Base-by-base conservation (phyloP, 2,888 invertebrate species). In the Muschampia plurimacula region DNA sequence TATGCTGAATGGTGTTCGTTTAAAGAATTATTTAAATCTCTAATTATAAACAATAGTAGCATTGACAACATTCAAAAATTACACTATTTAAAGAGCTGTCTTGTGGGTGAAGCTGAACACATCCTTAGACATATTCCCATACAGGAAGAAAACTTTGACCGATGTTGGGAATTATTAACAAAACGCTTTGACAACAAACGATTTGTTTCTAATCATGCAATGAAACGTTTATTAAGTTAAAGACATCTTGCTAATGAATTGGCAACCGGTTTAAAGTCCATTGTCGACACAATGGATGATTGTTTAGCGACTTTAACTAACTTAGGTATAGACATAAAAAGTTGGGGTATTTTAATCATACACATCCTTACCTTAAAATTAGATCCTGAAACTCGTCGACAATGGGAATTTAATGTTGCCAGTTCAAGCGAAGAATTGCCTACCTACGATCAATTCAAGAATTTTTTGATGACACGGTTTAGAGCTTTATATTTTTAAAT, bases 1-100 rank as follows among this genome's bases (percentile, higher is more conserved):
- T 75, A 75, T 59, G 57, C 74, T 2, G 77, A 75, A 46, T 77
- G 74, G 77, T 28, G n/a, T n/a, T 69, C 44, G 12, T 75, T 77
- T 44, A 57, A 65, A 15, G 77, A 77, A 67, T 44, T 77, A 32
- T 77, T 77, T 46, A 32, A 52, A 32, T 72, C 74, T 7, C 67
- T 76, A 2, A 69, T 76, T 10, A 72, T 72, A 41, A 73, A 62
- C 2, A 73, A 64, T 64, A 46, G 22, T 8, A 44, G 15, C 44
- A 64, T 64, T 1, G 64, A 64, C 9, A 64, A 64, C 8, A 44
- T 64, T 15, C 64, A 64, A 28, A 39, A 15, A 15, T 10, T 63
- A 10, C 63, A 63, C 7, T 63, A 63, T 7, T 49, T 65, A 49
- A 65, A 66, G 9, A 36, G 66, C 2, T 36, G 12, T 36, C 52